A percentile compares a stretch with the other conserved stretches of the same genome.
phyloP scores from a whole-genome alignment of 2,797 vertebrate species.

The Anabacerthia variegaticeps region DNA sequence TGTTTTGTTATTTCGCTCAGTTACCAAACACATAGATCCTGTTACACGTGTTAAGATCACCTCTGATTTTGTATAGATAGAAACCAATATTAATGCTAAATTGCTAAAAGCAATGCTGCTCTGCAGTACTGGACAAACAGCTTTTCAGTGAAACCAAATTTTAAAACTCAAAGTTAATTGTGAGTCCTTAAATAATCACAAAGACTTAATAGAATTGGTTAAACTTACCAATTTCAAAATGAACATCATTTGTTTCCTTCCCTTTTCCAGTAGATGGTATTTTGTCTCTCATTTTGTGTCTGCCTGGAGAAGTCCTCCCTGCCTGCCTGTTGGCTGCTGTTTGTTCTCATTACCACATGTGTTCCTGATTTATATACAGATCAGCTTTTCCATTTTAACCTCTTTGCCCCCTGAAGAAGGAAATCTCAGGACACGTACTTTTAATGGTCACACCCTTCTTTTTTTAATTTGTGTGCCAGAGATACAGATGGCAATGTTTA shows the following conservation, averaged over 20 bases:
- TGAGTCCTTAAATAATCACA: background rate
- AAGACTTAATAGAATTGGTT: background rate
- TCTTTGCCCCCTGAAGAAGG: slow-evolving; percentile 63
- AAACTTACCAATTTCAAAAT: background rate
- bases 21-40: background rate
- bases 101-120: background rate
- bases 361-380: slow-evolving; percentile 50
- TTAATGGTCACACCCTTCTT: slow-evolving; percentile 59
- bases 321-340: slow-evolving; percentile 47
- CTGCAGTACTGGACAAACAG: background rate
- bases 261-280: slow-evolving; percentile 6
- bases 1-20: background rate
- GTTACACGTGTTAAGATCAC: background rate
- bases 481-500: slow-evolving; percentile 66
- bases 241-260: background rate
- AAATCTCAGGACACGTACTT: slow-evolving; percentile 47
- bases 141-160: background rate
- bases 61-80: background rate
- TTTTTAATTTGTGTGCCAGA: slow-evolving; percentile 60
- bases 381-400: slow-evolving; percentile 57
- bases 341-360: slow-evolving; percentile 59
- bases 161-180: background rate
- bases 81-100: background rate
- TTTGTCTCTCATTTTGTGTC: slow-evolving; percentile 2
- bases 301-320: background rate